These are phyloP conservation scores for Metopolophium dirhodum DNA, from an alignment of 1,140 invertebrate genomes.

Conservation along the genomic window DNA sequence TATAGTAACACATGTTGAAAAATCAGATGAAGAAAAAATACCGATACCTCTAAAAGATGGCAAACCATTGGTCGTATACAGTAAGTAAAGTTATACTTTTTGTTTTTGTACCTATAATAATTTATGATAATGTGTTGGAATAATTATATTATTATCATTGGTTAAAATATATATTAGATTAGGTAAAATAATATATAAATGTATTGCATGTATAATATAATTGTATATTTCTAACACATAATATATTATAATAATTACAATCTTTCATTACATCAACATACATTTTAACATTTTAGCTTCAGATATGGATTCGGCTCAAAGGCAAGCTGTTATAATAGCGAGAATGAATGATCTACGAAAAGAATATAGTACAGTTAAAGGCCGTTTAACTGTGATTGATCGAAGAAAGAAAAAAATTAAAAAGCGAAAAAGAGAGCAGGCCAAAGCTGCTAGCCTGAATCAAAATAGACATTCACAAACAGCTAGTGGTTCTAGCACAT, in stretches of 20 bases:
- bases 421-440: background rate
- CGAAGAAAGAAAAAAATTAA: conserved; percentile 28
- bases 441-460: background rate
- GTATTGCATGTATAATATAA: background rate
- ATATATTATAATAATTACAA: background rate
- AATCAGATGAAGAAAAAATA: background rate
- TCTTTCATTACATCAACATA: background rate
- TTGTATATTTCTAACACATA: background rate
- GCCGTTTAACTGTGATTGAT: background rate
- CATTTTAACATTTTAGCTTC: conserved; percentile 22
- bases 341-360: conserved; percentile 32
- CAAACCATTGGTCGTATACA: background rate
- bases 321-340: background rate
- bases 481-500: background rate
- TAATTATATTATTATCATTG: background rate
- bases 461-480: background rate
- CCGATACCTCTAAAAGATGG: background rate
- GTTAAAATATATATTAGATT: background rate
- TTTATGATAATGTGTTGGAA: background rate
- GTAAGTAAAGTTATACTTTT: background rate
- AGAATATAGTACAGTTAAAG: conserved; percentile 1
- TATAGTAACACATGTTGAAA: background rate
- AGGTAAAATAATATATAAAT: background rate
- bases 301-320: conserved; percentile 24
- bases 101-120: background rate